Conservation (phyloP, 2,888 invertebrate species). For the Nomada lathburiana region DNA sequence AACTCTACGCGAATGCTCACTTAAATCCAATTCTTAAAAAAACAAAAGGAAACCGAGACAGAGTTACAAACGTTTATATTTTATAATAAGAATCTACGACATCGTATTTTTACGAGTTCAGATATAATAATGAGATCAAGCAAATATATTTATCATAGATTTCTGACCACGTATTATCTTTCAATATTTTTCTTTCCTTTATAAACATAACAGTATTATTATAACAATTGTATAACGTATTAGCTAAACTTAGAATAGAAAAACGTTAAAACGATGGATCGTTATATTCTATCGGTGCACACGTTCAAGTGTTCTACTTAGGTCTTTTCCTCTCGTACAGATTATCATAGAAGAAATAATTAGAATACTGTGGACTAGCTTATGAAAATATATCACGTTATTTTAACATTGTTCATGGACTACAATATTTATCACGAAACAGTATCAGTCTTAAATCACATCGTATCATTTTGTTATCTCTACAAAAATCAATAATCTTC, state of each 20-base stretch:
- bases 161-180: background rate
- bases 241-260: constrained; percentile 1
- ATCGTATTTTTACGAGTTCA: background rate
- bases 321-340: constrained; percentile 24
- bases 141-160: constrained; percentile 8
- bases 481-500: constrained; percentile 57
- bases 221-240: background rate
- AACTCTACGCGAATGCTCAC: background rate
- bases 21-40: background rate
- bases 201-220: constrained; percentile 8
- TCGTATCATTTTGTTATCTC: constrained; percentile 56
- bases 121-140: constrained; percentile 11
- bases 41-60: background rate
- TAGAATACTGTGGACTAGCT: constrained; percentile 71
- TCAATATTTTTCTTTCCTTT: background rate
- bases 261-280: constrained; percentile 1
- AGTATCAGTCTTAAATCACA: constrained; percentile 77
- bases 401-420: constrained; percentile 62
- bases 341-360: constrained; percentile 36
- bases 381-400: constrained; percentile 79
- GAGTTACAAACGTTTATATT: background rate
- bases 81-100: constrained; percentile 1
- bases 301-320: constrained; percentile 7
- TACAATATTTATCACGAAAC: constrained; percentile 74
- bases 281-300: constrained; percentile 1